Base-by-base conservation (phyloP, 2,797 vertebrate genomes). In the Oreortyx pictus region DNA sequence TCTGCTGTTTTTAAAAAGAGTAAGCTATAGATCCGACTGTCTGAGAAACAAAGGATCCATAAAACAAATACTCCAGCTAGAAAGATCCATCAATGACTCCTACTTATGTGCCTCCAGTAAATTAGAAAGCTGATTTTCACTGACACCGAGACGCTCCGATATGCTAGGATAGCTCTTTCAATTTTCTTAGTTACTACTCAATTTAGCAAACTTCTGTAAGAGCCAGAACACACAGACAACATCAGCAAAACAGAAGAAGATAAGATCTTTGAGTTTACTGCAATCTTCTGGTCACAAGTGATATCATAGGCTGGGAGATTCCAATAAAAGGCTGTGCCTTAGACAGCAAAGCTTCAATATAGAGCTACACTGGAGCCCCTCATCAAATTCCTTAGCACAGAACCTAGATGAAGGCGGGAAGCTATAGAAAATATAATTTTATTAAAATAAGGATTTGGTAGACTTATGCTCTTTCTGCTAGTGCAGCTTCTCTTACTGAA, bases 41-140 rank as follows among this genome's bases (percentile, higher is more conserved):
- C 16, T 92, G 91, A 37, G 68, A 82, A 88, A 91, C 47, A 81
- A 9, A 87, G 39, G 33, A 81, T 56, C 91, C 65, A 33, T 60
- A 67, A 89, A 61, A 70, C 76, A 81, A 47, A 44, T 13, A 8
- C 3, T 65, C 15, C 37, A 72, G 52, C 27, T 20, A 29, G 31
- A 57, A 74, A 35, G 41, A 59, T 20, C 62, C 4, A 11, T 11
- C 27, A 27, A 23, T 52, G 85, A 60, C 43, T 71, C 29, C 52
- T 27, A 47, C 14, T 4, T 41, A 10, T 4, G 13, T 17, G 25
- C 15, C 19, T 27, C 9, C 5, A 16, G n/a, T 19, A 9, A 46
- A 44, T 33, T n/a, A 62, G 11, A 46, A 83, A 83, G 6, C 5
- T n/a, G 24, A 29, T 64, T 68, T 66, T 39, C 12, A 65, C 29